phyloP scores from a whole-genome alignment of 2,888 invertebrate genomes.

The Mythimna albipuncta region DNA sequence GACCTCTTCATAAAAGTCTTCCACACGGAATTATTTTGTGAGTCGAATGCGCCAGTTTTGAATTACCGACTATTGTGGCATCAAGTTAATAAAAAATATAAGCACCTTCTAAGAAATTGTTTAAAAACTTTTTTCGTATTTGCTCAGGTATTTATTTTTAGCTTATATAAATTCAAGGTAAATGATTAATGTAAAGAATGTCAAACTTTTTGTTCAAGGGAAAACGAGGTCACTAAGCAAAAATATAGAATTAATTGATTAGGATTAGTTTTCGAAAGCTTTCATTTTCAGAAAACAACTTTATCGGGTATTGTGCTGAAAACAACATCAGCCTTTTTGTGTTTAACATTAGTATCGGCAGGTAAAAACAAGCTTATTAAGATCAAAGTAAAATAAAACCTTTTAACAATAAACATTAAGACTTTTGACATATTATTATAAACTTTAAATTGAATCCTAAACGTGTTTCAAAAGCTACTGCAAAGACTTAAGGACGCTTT shows the following conservation, averaged over 20 bases:
- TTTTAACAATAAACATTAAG: slow-evolving; percentile 25
- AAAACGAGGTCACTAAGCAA: background rate
- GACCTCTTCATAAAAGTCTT: slow-evolving; percentile 50
- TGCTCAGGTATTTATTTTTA: slow-evolving; percentile 8
- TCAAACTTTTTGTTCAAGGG: background rate
- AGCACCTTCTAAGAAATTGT: slow-evolving; percentile 44
- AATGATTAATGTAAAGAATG: slow-evolving; percentile 9
- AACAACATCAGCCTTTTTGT: background rate
- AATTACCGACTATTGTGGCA: slow-evolving; percentile 61
- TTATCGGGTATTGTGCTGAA: background rate
- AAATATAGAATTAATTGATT: slow-evolving; percentile 4
- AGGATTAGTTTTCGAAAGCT: background rate
- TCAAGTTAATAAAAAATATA: slow-evolving; percentile 39
- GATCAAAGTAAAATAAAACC: slow-evolving; percentile 20
- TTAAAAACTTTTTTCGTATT: slow-evolving; percentile 20
- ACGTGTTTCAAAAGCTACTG: slow-evolving; percentile 50
- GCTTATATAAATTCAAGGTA: slow-evolving; percentile 4
- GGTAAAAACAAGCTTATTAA: slow-evolving; percentile 23
- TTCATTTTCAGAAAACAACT: slow-evolving; percentile 3
- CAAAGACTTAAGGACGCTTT: slow-evolving; percentile 40
- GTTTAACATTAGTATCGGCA: slow-evolving; percentile 8
- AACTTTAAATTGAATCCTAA: slow-evolving; percentile 41
- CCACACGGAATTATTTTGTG: slow-evolving; percentile 53
- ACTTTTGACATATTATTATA: slow-evolving; percentile 36
- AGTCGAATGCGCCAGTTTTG: slow-evolving; percentile 58